These are phyloP conservation scores for Labia minor DNA, from an alignment of 2,888 invertebrate species.

Conservation along the genomic window DNA sequence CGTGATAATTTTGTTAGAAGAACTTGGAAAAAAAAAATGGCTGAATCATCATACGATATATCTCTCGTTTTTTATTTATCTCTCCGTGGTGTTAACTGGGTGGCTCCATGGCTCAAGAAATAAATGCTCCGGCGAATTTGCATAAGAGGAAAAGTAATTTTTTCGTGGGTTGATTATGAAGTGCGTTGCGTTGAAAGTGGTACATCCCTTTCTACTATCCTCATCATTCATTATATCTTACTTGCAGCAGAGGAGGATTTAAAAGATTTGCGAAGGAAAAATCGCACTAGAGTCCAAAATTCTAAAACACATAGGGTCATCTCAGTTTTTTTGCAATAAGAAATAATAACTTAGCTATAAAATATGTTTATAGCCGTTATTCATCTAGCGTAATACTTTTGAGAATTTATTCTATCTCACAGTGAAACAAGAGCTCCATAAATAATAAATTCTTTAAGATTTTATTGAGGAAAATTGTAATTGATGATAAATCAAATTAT, in stretches of 20 bases:
- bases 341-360: background rate
- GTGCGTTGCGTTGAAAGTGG: background rate
- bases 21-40: background rate
- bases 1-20: background rate
- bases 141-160: background rate
- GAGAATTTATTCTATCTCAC: too few relatives aligned
- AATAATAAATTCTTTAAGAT: too few relatives aligned
- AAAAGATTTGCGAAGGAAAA: background rate
- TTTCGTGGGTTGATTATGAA: conserved; percentile 8
- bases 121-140: background rate
- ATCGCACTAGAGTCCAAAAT: background rate
- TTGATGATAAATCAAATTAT: too few relatives aligned
- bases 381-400: background rate
- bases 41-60: background rate
- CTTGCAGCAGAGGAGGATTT: background rate
- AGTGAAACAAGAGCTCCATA: too few relatives aligned
- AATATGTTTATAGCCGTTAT: background rate
- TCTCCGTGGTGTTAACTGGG: background rate
- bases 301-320: background rate
- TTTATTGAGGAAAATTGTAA: too few relatives aligned
- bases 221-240: background rate
- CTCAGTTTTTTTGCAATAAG: background rate
- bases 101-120: background rate
- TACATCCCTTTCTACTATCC: background rate
- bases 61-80: conserved; percentile 1